These are phyloP conservation scores for Calephelis virginiensis DNA, from an alignment of 1,140 invertebrate genomes.

Conservation along the genomic window DNA sequence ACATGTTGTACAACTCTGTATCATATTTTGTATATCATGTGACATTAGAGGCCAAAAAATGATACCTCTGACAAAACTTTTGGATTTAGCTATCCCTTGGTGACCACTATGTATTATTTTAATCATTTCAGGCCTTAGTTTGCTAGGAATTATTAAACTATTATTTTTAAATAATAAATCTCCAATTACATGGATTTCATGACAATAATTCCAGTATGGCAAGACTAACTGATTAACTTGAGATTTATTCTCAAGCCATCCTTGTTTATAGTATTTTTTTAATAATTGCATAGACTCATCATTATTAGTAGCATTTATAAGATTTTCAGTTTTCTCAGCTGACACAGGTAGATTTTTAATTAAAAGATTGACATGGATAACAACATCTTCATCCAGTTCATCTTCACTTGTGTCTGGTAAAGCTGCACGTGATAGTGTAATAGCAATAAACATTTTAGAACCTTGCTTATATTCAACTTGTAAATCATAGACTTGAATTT, in stretches of 20 bases:
- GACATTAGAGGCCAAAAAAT: slow-evolving; percentile 36
- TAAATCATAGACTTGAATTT: slow-evolving; percentile 32
- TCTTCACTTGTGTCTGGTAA: slow-evolving; percentile 1
- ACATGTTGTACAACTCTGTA: slow-evolving; percentile 30
- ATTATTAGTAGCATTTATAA: slow-evolving; percentile 21
- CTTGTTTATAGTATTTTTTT: too few species aligned
- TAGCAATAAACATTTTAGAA: background rate
- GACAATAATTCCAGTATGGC: slow-evolving; percentile 24
- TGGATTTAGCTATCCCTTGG: slow-evolving; percentile 30
- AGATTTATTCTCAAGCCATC: slow-evolving; percentile 28
- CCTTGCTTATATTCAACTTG: background rate
- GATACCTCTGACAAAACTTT: slow-evolving; percentile 26
- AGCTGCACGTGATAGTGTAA: background rate
- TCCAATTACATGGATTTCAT: slow-evolving; percentile 26
- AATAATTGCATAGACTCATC: too few species aligned
- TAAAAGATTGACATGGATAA: slow-evolving; percentile 30
- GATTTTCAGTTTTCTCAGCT: slow-evolving; percentile 25
- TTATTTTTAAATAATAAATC: slow-evolving; percentile 30
- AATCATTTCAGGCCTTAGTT: slow-evolving; percentile 28
- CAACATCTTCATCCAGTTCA: slow-evolving; percentile 15
- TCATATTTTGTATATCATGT: slow-evolving; percentile 28
- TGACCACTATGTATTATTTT: slow-evolving; percentile 36
- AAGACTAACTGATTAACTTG: slow-evolving; percentile 21
- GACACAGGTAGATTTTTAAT: slow-evolving; percentile 28
- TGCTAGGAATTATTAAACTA: slow-evolving; percentile 32